Evolutionary conservation across 2,888 invertebrate genomes (phyloP), one percentile per base, ranked within the genome.

Genomic region (Hanleya hanleyi): DNA sequence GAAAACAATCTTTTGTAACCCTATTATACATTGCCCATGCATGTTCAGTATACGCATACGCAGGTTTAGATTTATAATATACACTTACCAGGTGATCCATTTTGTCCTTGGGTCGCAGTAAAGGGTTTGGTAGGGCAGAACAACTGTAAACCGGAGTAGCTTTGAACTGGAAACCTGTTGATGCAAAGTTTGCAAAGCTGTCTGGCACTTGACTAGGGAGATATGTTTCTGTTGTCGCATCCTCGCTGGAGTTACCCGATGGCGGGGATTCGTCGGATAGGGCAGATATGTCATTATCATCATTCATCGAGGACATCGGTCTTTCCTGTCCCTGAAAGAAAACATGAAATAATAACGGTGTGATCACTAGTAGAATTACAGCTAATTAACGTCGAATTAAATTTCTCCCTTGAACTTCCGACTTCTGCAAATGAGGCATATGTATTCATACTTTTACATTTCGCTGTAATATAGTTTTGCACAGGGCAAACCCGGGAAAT

Each of bases 141-240:
- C 86, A 85, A 65, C 82, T 79, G 76, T 85, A 86, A 1, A 57
- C 36, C 18, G 51, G 61, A 5, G 82, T 77, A 5, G 81, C 79
- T 50, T 79, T 81, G 37, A 80, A 71, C 66, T 83, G 81, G 72
- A 87, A 87, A 65, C 75, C 77, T 5, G 81, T 81, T 67, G 81
- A 82, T 5, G 85, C 87, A 69, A 85, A 87, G 32, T 71, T 64
- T 1, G 83, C 79, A 80, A 86, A 87, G 62, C 79, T 83, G 26
- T 83, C 82, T 29, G 77, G 73, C 12, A 65, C 57, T n/a, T 35
- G 64, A 4, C 64, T 37, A 9, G 64, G 64, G n/a, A 37, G 35
- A 12, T 64, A 64, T 29, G 26, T 57, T 15, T 57, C 32, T 26
- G 35, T 18, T 1, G 36, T n/a, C 3, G 26, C 38, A 4, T 37